These are phyloP conservation scores for Gymnarchus niloticus DNA, from an alignment of 2,113 vertebrate species.

Conservation along the genomic window DNA sequence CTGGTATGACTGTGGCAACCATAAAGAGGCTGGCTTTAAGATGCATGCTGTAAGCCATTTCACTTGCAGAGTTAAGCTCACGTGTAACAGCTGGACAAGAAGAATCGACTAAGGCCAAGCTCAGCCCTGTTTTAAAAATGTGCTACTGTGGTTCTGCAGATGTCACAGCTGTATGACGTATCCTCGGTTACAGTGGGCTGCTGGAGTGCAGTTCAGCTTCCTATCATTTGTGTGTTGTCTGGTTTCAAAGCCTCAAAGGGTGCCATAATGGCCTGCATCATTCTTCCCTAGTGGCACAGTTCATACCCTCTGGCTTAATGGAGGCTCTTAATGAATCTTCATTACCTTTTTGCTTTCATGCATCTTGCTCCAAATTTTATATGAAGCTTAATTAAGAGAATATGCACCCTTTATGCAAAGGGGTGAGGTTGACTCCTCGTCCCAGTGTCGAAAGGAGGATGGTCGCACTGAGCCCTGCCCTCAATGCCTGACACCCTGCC, in stretches of 20 bases:
- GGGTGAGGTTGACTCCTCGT: not conserved
- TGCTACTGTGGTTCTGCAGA: not conserved
- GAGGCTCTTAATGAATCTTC: not conserved
- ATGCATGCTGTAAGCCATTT: not conserved
- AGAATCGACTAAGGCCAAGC: not conserved
- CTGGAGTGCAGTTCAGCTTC: not conserved
- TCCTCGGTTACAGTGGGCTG: not conserved
- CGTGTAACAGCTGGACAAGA: not conserved
- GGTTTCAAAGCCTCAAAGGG: not conserved
- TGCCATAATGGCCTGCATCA: not conserved
- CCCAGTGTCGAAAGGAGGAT: slow-evolving; percentile 27
- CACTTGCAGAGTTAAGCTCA: too few relatives aligned
- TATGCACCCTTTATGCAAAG: not conserved
- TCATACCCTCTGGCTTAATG: not conserved
- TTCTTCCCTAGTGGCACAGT: not conserved
- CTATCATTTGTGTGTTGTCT: not conserved
- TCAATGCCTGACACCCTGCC: slow-evolving; percentile 9
- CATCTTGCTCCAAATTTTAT: not conserved
- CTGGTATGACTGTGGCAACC: not conserved
- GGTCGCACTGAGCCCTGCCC: not conserved
- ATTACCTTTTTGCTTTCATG: not conserved
- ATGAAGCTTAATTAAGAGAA: not conserved
- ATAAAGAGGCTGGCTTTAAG: not conserved
- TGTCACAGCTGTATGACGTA: not conserved
- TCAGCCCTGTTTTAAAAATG: not conserved